These are phyloP conservation scores for Montipora capitata DNA, from an alignment of 92 coral and sea anemone species.

Conservation along the genomic window DNA sequence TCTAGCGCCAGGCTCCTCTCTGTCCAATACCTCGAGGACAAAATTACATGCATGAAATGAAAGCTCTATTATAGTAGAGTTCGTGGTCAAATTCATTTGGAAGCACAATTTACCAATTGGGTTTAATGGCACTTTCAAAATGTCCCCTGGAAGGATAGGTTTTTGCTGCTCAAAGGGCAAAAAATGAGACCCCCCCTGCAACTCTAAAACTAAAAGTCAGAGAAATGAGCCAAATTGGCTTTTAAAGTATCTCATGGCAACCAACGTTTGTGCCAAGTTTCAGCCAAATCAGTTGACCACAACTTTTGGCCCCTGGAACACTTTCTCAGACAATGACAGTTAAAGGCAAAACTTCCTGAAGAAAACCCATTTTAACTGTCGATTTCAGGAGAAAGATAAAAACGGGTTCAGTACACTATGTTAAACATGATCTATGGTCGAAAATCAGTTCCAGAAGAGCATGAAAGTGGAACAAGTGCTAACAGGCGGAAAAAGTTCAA, in stretches of 20 bases:
- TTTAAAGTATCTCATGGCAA: not conserved
- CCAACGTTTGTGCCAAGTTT: slow-evolving; percentile 1
- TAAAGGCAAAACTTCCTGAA: too few species aligned
- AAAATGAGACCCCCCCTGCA: not conserved
- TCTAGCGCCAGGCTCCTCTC: too few species aligned
- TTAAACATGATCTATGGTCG: too few species aligned
- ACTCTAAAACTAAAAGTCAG: slow-evolving; percentile 6
- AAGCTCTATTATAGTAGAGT: not conserved
- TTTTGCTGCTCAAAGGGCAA: slow-evolving; percentile 5
- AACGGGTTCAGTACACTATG: too few species aligned
- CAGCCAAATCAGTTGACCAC: slow-evolving; percentile 19
- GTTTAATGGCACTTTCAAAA: not conserved
- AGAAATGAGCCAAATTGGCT: slow-evolving; percentile 6
- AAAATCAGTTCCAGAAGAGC: too few species aligned
- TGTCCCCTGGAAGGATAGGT: not conserved
- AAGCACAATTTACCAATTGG: not conserved
- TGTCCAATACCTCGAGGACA: too few species aligned
- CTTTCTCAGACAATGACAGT: not conserved
- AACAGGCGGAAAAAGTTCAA: too few species aligned
- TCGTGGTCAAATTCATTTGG: not conserved
- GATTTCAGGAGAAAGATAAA: too few species aligned
- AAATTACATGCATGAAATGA: too few species aligned
- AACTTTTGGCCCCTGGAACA: slow-evolving; percentile 19
- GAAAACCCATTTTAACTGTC: too few species aligned
- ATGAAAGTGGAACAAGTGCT: too few species aligned